Conservation (phyloP, 1,140 invertebrate genomes). For the Caenorhabditis latens region DNA sequence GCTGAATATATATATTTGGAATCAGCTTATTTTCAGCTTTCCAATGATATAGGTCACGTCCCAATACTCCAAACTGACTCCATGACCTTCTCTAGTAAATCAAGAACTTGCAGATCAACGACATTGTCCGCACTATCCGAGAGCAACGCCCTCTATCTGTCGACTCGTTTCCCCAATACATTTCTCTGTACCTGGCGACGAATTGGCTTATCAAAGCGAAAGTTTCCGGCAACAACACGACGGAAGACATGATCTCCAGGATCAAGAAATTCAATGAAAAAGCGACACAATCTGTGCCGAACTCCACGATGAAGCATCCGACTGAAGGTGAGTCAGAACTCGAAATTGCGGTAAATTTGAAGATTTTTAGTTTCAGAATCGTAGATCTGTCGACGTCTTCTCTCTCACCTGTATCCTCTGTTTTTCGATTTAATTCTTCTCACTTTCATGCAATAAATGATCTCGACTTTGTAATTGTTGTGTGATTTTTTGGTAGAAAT, state of each 20-base stretch:
- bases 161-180: slow-evolving; percentile 19
- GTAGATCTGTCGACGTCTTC: too few relatives aligned
- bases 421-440: too few relatives aligned
- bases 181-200: background rate
- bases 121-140: slow-evolving; percentile 33
- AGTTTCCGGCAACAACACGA: background rate
- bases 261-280: slow-evolving; percentile 7
- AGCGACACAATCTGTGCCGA: background rate
- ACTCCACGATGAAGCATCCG: slow-evolving; percentile 25
- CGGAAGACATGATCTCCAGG: background rate
- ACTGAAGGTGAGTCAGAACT: background rate
- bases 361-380: background rate
- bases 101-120: background rate
- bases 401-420: too few relatives aligned
- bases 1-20: too few relatives aligned
- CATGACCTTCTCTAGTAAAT: background rate
- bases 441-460: too few relatives aligned
- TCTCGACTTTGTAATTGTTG: too few relatives aligned
- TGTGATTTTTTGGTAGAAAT: too few relatives aligned
- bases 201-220: slow-evolving; percentile 29
- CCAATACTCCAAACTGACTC: too few relatives aligned
- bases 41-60: too few relatives aligned
- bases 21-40: too few relatives aligned
- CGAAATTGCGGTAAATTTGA: background rate
- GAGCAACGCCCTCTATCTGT: slow-evolving; percentile 31